These are phyloP conservation scores for Monarcha castaneiventris DNA, from an alignment of 2,113 vertebrate genomes.

Conservation along the genomic window DNA sequence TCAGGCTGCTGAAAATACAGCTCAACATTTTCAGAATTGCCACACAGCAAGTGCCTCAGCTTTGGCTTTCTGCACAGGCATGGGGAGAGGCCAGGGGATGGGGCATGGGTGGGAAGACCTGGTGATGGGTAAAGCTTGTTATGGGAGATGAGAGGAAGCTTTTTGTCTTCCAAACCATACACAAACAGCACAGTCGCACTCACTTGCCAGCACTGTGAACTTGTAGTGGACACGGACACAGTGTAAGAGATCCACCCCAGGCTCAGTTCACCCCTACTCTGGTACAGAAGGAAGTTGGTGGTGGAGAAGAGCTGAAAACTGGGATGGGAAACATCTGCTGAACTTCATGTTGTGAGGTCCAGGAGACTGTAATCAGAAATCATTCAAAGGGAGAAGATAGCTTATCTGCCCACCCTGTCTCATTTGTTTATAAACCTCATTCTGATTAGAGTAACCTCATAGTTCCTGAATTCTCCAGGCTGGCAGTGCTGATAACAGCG, in stretches of 20 bases:
- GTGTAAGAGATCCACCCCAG: neutral
- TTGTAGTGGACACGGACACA: neutral
- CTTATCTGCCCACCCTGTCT: fast-evolving
- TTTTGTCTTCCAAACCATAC: neutral
- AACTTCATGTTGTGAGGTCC: neutral
- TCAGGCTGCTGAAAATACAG: neutral
- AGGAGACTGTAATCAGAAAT: neutral
- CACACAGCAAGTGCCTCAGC: neutral
- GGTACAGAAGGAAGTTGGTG: neutral
- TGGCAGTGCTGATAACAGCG: neutral
- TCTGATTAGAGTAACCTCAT: neutral
- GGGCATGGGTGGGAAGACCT: neutral
- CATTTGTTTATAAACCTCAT: neutral
- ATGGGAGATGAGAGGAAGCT: neutral
- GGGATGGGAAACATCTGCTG: neutral
- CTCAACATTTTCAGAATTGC: neutral
- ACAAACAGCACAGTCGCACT: neutral
- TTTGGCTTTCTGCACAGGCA: neutral
- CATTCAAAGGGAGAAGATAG: neutral
- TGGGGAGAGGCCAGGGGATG: neutral
- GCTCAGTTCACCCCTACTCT: fast-evolving
- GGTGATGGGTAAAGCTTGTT: neutral
- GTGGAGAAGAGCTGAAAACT: neutral
- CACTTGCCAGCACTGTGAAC: neutral
- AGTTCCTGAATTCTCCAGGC: neutral